Evolutionary conservation across 2,888 invertebrate genomes (phyloP), one percentile per base, ranked within the genome.

Genomic region (Antitype chi): DNA sequence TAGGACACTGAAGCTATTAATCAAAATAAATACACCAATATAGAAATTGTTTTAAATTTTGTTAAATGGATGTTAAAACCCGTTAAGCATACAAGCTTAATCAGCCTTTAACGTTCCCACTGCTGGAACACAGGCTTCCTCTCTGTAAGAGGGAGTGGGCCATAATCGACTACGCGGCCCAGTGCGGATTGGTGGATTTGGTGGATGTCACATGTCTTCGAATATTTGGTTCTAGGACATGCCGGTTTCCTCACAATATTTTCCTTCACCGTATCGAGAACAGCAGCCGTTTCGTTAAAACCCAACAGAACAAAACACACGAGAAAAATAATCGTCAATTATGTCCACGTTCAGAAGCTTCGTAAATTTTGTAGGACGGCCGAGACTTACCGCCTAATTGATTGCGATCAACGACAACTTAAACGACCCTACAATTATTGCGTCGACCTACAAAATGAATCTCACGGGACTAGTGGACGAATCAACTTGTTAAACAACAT

Each of bases 401-500:
- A 88, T 76, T 87, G 70, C 85, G 82, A 87, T 89, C 87, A 84
- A 62, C 84, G 88, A 86, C 88, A 80, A 83, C 84, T 82, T 88
- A 84, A 92, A 90, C 87, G 85, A 86, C 85, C 85, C 85, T 86
- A 82, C 87, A 91, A 92, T 92, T 92, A 90, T 84, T 85, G 81
- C 82, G 87, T 89, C 85, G 87, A 84, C 82, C 88, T 76, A 89
- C 89, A 87, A 89, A 89, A 84, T 83, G 81, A 88, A 87, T 89
- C 88, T 87, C 86, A 85, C 84, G 81, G 82, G 80, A 88, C 84
- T 86, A 88, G 87, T 82, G 73, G 72, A 43, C 78, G 75, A 82
- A 81, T 76, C 68, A 83, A 79, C 73, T 83, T 69, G 73, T 81
- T 84, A 74, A 76, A 80, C 70, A 74, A 69, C 66, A 70, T 70